Base-by-base conservation (phyloP, 2,888 invertebrate genomes). In the Caenorhabditis parvicauda region DNA sequence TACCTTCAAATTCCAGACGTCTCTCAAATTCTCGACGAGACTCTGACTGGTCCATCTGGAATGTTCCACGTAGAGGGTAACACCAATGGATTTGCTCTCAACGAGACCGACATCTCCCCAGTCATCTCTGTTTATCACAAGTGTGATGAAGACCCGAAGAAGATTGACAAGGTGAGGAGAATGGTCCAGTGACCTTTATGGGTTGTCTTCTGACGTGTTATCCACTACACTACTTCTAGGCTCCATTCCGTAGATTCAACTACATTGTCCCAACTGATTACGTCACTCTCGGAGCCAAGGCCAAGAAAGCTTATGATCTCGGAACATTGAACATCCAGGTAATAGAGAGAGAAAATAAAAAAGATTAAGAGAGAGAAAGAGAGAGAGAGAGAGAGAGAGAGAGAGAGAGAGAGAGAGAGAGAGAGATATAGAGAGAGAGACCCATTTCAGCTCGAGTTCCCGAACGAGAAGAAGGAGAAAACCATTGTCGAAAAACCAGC, bases 61-160 rank as follows among this genome's bases (percentile, higher is more conserved):
- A 67, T 69, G 67, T 71, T 71, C 64, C 63, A 67, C 38, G 43
- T 71, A 0, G 71, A 71, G 46, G 71, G 71, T 42, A 71, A 69
- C 29, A 71, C 64, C 32, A 64, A 64, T 24, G 62, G 70, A 44
- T 71, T 71, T 50, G 65, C 68, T 24, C 42, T 71, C 35, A 69
- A 68, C 42, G 71, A 71, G 46, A 69, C 68, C 19, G 62, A 67
- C 3, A 58, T 71, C 12, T 49, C 59, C 25, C 65, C 65, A 32
- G 63, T 64, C 3, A 41, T 71, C 17, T 50, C 67, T 2, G 59
- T 71, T 54, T 71, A 69, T 25, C 71, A 71, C 42, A 50, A 59
- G 21, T 71, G 71, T 46, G 71, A 71, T 43, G 67, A 65, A 39
- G 68, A 69, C 38, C 56, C 65, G 24, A 59, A 58, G 38, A 69